Evolutionary conservation across 2,113 vertebrate species (phyloP).

Genomic region (Eurypyga helias): DNA sequence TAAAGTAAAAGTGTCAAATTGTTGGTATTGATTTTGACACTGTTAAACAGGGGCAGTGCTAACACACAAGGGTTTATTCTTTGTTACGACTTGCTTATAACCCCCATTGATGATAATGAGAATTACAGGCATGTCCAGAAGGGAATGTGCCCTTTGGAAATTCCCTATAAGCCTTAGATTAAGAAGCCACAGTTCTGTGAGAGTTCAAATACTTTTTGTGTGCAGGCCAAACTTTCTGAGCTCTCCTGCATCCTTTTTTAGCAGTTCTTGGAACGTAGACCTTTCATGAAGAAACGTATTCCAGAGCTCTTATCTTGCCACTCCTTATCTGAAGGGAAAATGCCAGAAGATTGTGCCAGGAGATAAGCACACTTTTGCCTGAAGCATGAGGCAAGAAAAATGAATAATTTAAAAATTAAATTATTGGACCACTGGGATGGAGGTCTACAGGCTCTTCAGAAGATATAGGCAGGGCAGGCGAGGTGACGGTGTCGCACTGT

Average conservation of each 20-base stretch:
- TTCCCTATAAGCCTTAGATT: slow-evolving; percentile 28
- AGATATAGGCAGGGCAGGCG: background rate
- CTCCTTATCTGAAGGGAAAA: background rate
- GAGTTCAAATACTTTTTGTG: slow-evolving; percentile 22
- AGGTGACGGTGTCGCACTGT: background rate
- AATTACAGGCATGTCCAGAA: slow-evolving; percentile 60
- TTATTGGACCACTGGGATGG: too few relatives aligned
- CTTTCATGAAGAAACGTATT: background rate
- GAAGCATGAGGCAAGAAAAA: background rate
- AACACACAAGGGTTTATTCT: slow-evolving; percentile 50
- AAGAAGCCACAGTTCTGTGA: slow-evolving; percentile 15
- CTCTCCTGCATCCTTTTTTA: background rate
- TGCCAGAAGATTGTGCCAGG: background rate
- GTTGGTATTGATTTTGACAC: slow-evolving; percentile 49
- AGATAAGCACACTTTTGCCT: background rate
- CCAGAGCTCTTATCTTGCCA: background rate
- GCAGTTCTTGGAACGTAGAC: background rate
- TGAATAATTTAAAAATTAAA: background rate
- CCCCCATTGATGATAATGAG: slow-evolving; percentile 52
- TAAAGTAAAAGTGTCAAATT: slow-evolving; percentile 43
- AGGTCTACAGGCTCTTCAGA: background rate
- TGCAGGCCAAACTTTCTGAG: background rate
- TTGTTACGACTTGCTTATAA: slow-evolving; percentile 20
- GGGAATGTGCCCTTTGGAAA: slow-evolving; percentile 59
- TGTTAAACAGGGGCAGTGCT: slow-evolving; percentile 44